These are phyloP conservation scores for Charadrius vociferus DNA, from an alignment of 2,113 vertebrate genomes.

Conservation along the genomic window DNA sequence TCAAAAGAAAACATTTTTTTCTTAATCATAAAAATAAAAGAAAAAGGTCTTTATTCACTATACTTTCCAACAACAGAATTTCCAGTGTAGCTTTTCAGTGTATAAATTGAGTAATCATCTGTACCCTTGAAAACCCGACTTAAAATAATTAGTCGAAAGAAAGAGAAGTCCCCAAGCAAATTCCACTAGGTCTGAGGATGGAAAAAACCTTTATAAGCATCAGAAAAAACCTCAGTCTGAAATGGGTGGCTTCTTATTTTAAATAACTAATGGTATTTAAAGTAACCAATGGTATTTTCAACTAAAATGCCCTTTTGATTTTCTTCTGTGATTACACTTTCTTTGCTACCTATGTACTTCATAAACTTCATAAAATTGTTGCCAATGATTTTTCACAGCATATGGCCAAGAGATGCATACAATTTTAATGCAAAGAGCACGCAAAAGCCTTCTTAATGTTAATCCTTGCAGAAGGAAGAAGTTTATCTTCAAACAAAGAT, in stretches of 20 bases:
- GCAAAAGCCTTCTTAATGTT: constrained; percentile 49
- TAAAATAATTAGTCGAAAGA: background rate
- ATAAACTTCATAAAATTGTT: constrained; percentile 56
- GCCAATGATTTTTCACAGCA: constrained; percentile 56
- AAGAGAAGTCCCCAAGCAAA: background rate
- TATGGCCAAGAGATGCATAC: constrained; percentile 7
- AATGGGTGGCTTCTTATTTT: background rate
- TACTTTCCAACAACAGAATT: constrained; percentile 36
- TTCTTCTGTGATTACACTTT: constrained; percentile 16
- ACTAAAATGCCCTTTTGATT: constrained; percentile 8
- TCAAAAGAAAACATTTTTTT: background rate
- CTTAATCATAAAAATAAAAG: background rate
- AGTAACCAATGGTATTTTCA: background rate
- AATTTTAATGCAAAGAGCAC: constrained; percentile 62
- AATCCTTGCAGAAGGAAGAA: constrained; percentile 64
- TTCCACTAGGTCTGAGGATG: background rate
- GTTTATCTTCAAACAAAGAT: constrained; percentile 77
- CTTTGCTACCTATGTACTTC: constrained; percentile 37
- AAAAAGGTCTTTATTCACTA: background rate
- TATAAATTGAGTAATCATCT: background rate
- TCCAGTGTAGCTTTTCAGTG: constrained; percentile 26
- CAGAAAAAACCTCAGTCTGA: background rate
- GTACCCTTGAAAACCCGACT: background rate
- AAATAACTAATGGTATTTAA: background rate
- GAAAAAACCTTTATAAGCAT: background rate